Conservation (phyloP, 2,888 invertebrate species). For the Pristionchus exspectatus region DNA sequence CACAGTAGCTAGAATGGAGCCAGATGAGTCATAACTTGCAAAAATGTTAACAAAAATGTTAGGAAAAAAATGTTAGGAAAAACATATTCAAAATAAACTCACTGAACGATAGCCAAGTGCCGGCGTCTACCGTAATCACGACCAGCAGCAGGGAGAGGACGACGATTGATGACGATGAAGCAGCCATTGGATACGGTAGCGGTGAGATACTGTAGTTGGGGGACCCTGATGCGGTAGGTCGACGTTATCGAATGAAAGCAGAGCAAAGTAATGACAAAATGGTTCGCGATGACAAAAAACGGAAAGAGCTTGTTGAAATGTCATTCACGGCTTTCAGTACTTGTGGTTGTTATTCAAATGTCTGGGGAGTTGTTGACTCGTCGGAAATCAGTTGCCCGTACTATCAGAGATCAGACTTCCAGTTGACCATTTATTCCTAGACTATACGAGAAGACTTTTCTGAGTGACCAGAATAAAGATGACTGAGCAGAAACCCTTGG, state of each 20-base stretch:
- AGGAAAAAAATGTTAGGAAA: too few species aligned
- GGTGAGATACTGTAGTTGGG: slow-evolving; percentile 37
- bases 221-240: slow-evolving; percentile 34
- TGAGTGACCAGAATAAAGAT: not conserved
- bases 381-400: not conserved
- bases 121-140: slow-evolving; percentile 48
- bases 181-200: slow-evolving; percentile 29
- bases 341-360: not conserved
- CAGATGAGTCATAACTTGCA: not conserved
- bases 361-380: not conserved
- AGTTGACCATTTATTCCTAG: not conserved
- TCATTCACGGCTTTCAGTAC: not conserved
- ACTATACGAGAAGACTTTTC: not conserved
- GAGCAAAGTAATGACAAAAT: not conserved
- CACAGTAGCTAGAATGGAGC: not conserved
- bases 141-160: slow-evolving; percentile 4
- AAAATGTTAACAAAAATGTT: too few species aligned
- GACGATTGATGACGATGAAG: slow-evolving; percentile 19
- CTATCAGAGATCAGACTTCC: not conserved
- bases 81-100: not conserved
- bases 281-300: not conserved
- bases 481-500: not conserved
- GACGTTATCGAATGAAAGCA: not conserved
- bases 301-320: not conserved
- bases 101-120: slow-evolving; percentile 55